Conservation (phyloP, 2,113 vertebrate species). For the Patagioenas fasciata region DNA sequence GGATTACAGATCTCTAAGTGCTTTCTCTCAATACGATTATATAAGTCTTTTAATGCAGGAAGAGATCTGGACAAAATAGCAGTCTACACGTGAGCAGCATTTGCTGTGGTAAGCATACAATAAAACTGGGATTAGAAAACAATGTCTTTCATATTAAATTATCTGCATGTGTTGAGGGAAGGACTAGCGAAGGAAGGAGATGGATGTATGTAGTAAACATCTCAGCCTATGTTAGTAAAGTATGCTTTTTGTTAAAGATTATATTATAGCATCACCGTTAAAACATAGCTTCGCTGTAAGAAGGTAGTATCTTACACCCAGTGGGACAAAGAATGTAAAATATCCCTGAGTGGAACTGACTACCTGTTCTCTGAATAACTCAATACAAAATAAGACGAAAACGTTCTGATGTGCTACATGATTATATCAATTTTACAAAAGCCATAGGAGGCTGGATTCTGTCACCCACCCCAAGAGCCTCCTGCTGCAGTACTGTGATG, state of each 20-base stretch:
- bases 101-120: conserved; percentile 16
- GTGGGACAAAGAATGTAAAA: background rate
- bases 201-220: background rate
- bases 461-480: background rate
- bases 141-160: background rate
- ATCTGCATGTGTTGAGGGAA: background rate
- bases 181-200: background rate
- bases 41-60: conserved; percentile 64
- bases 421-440: background rate
- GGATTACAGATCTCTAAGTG: conserved; percentile 68
- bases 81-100: conserved; percentile 13
- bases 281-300: background rate
- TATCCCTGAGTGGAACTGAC: background rate
- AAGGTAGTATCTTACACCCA: background rate
- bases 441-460: background rate
- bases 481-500: background rate
- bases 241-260: background rate
- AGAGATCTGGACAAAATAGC: conserved; percentile 36
- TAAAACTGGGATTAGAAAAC: conserved; percentile 26
- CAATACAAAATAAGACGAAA: background rate
- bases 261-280: background rate
- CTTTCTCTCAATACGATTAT: conserved; percentile 68
- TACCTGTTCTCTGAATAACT: background rate
- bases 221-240: background rate
- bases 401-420: background rate